Evolutionary conservation across 2,113 vertebrate genomes (phyloP), one percentile per base, ranked within the genome.

Genomic region (Lepus europaeus): DNA sequence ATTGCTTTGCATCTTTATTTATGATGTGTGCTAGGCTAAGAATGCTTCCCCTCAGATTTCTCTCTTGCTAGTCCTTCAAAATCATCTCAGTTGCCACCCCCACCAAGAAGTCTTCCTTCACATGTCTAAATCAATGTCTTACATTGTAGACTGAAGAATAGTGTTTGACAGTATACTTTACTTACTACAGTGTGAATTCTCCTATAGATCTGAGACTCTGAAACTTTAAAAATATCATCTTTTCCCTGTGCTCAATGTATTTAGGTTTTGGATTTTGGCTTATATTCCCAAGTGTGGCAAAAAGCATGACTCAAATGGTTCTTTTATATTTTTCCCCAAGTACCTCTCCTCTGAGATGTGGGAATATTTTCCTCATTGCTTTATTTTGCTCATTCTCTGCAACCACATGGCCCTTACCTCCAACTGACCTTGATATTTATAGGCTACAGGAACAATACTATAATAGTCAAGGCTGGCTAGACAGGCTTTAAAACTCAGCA

Each of bases 401-500:
- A 93, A 94, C 31, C 76, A 92, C 53, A 97, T 66, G 23, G 36
- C n/a, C 4, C 36, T 95, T 96, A 79, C 61, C n/a, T 90, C 33
- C 79, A 95, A 94, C 33, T 69, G 94, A 73, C 64, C 39, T 92
- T 95, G 31, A 49, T 63, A 92, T 89, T 96, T 97, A 93, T 12
- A 89, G 31, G 25, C 69, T 95, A 84, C 95, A 25, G 78, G 9
- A 96, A 95, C 51, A 92, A 27, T 78, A 90, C 5, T 95, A 36
- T 86, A 96, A 82, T n/a, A 95, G 36, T 11, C 5, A 39, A 90
- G 51, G 25, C 27, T 87, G 31, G 19, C 59, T 31, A 97, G 11
- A 4, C 17, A 92, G 80, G 73, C 27, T 72, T 97, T 68, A 94
- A 86, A 97, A 83, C 16, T 80, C 12, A 74, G 78, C 85, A 87